Percentiles rank a stretch among this genome's conserved stretches.
Evolutionary conservation across 1,140 invertebrate species (phyloP).

Genomic region (Paraescarpia echinospica): DNA sequence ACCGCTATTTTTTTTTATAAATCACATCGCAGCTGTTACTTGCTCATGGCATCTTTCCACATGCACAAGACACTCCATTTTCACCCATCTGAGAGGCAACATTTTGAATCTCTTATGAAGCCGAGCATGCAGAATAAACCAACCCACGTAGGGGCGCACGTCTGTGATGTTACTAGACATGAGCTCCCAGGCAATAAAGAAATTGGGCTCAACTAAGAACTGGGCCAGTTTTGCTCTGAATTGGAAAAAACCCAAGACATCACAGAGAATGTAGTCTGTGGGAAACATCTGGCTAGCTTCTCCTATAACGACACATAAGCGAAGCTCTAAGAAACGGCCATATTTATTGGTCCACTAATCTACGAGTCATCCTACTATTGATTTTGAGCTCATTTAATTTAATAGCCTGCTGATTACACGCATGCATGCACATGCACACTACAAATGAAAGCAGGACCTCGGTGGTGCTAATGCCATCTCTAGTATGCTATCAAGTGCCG

Average conservation of each 20-base stretch:
- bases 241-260: neutral
- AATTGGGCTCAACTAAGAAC: neutral
- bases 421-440: neutral
- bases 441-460: neutral
- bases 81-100: neutral
- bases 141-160: neutral
- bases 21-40: neutral
- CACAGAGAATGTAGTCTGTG: neutral
- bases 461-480: neutral
- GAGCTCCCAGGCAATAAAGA: neutral
- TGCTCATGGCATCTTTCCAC: neutral
- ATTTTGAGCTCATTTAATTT: neutral
- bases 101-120: neutral
- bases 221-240: neutral
- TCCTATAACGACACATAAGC: neutral
- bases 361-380: neutral
- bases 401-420: neutral
- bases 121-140: neutral
- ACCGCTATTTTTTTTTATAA: neutral
- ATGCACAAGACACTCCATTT: neutral
- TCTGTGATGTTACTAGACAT: neutral
- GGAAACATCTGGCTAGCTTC: neutral
- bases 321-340: neutral
- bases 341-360: neutral
- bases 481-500: neutral